A percentile compares a stretch with the other conserved stretches of the same genome.
Evolutionary conservation across 2,113 vertebrate species (phyloP).

Genomic region (Zosterops japonicus): DNA sequence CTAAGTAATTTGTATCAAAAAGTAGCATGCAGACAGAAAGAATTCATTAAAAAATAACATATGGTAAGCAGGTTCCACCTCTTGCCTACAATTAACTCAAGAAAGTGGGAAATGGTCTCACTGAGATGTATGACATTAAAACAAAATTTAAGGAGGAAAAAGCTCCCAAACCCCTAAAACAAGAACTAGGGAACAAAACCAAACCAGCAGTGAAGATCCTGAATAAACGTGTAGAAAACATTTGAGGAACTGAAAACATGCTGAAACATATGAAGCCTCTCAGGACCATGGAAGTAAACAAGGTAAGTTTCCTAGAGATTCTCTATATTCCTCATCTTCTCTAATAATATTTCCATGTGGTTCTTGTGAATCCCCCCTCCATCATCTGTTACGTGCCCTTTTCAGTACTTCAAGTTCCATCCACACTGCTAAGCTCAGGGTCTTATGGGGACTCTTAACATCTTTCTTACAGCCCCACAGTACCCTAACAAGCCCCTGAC

Average conservation of each 20-base stretch:
- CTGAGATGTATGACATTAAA: constrained; percentile 6
- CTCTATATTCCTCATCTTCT: neutral
- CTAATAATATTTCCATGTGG: neutral
- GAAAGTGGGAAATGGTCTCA: constrained; percentile 6
- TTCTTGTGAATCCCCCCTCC: neutral
- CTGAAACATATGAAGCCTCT: neutral
- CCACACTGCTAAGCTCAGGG: neutral
- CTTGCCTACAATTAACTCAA: constrained; percentile 18
- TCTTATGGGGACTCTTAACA: neutral
- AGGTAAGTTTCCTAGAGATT: neutral
- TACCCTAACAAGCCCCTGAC: neutral
- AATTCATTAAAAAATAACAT: constrained; percentile 40
- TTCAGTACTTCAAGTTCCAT: neutral
- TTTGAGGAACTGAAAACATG: neutral
- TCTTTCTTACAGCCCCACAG: neutral
- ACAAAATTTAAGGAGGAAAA: constrained; percentile 39
- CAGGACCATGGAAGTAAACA: neutral
- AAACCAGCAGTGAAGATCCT: neutral
- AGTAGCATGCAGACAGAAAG: neutral
- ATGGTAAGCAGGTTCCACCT: constrained; percentile 9
- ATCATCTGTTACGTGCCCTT: neutral
- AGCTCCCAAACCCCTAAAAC: neutral
- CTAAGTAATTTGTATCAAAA: constrained; percentile 40
- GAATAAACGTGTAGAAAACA: constrained; percentile 14
- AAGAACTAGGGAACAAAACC: neutral